A percentile compares a stretch with the other conserved stretches of the same genome.
Conservation (phyloP, 2,113 vertebrate genomes). For the Microcebus murinus region DNA sequence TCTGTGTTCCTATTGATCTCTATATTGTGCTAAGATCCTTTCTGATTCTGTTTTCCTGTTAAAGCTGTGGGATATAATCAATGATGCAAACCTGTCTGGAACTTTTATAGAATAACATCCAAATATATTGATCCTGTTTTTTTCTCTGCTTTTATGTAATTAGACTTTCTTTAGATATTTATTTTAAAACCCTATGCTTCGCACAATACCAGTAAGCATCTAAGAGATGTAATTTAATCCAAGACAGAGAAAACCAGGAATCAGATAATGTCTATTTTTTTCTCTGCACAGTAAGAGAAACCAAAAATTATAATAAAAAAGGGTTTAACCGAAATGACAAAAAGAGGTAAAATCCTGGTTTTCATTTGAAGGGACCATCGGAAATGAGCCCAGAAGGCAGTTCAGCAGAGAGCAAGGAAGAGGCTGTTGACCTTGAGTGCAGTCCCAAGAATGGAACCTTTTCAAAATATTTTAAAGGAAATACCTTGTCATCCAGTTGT, state of each 20-base stretch:
- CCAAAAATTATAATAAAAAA: background rate
- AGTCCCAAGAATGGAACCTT: background rate
- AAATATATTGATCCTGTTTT: constrained; percentile 29
- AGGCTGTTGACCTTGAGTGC: background rate
- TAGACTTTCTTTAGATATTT: constrained; percentile 3
- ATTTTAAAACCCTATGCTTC: constrained; percentile 35
- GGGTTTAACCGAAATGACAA: background rate
- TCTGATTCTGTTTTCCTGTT: constrained; percentile 26
- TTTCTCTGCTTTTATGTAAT: background rate
- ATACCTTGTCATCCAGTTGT: background rate
- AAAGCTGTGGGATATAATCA: constrained; percentile 17
- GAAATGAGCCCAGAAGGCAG: background rate
- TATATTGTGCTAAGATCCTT: background rate
- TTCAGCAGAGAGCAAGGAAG: background rate
- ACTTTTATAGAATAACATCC: constrained; percentile 41
- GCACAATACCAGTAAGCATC: background rate
- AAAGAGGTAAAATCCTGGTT: background rate
- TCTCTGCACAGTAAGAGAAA: background rate
- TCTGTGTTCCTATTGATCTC: constrained; percentile 27
- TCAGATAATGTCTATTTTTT: constrained; percentile 17
- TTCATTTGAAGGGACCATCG: background rate
- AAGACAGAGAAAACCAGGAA: background rate
- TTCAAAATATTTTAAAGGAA: constrained; percentile 5
- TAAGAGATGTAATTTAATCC: background rate
- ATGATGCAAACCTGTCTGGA: background rate